These are phyloP conservation scores for Halictus rubicundus DNA, from an alignment of 1,140 invertebrate species.

Conservation along the genomic window DNA sequence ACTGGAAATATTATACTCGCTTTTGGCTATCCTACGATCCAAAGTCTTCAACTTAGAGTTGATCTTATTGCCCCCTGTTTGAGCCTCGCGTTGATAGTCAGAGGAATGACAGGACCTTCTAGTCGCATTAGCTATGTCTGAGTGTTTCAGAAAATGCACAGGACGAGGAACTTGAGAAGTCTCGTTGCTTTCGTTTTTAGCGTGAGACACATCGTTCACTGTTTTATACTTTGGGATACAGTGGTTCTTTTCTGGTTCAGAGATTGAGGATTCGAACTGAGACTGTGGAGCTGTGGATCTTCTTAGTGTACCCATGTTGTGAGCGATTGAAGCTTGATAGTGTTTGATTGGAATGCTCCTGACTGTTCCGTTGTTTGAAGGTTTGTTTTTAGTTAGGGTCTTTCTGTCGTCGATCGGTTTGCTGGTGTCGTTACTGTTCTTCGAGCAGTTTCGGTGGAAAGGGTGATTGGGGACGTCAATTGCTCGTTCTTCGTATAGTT, in stretches of 20 bases:
- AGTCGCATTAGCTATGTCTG: background rate
- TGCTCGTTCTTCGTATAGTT: constrained; percentile 72
- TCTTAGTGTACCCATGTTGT: constrained; percentile 67
- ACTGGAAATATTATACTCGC: background rate
- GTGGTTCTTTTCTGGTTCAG: constrained; percentile 57
- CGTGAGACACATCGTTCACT: background rate
- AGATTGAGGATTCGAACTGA: constrained; percentile 65
- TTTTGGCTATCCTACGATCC: constrained; percentile 19
- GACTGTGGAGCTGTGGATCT: constrained; percentile 58
- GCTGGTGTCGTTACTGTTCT: constrained; percentile 8
- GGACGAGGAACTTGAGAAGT: constrained; percentile 4
- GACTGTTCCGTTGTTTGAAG: constrained; percentile 49
- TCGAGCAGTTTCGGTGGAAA: constrained; percentile 9
- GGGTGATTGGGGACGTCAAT: constrained; percentile 64
- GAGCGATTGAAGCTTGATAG: constrained; percentile 67
- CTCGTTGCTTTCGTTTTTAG: background rate
- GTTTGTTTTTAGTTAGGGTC: constrained; percentile 38
- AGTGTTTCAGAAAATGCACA: constrained; percentile 22
- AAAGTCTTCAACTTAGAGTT: constrained; percentile 18
- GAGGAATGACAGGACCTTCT: constrained; percentile 45
- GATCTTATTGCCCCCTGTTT: background rate
- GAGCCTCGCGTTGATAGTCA: constrained; percentile 28
- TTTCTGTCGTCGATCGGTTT: constrained; percentile 17
- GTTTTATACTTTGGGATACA: constrained; percentile 26
- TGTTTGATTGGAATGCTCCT: constrained; percentile 72